Percentiles rank a stretch among this genome's conserved stretches.
Conservation (phyloP, 2,797 vertebrate genomes). For the Cirrhinus molitorella region DNA sequence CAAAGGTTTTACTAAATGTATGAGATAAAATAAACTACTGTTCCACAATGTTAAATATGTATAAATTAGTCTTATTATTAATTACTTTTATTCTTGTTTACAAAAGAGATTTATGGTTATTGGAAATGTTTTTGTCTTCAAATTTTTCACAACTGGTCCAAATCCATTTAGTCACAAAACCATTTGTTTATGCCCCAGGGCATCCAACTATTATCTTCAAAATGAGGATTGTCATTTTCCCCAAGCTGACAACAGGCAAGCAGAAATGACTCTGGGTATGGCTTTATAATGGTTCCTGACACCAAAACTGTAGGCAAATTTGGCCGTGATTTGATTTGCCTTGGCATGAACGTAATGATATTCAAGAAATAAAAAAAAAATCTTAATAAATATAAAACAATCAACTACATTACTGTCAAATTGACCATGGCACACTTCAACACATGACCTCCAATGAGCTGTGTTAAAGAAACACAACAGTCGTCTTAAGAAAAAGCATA, state of each 20-base stretch:
- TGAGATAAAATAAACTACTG: not conserved
- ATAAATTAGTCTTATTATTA: not conserved
- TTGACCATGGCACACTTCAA: slow-evolving; percentile 2
- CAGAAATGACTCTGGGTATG: slow-evolving; percentile 37
- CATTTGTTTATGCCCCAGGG: slow-evolving; percentile 52
- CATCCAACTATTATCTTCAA: slow-evolving; percentile 40
- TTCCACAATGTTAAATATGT: not conserved
- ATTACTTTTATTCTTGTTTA: slow-evolving; percentile 14
- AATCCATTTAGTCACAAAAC: slow-evolving; percentile 41
- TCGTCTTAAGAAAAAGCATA: not conserved
- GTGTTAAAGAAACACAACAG: not conserved
- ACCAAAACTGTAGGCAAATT: slow-evolving; percentile 33
- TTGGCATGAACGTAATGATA: slow-evolving; percentile 39
- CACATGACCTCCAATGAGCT: not conserved
- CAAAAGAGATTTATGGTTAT: slow-evolving; percentile 16
- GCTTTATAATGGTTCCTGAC: slow-evolving; percentile 33
- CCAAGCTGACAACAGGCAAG: slow-evolving; percentile 41
- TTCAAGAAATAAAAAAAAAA: slow-evolving; percentile 24
- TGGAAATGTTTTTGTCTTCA: slow-evolving; percentile 15
- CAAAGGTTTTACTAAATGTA: not conserved
- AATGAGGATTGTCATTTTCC: slow-evolving; percentile 45
- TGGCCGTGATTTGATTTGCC: slow-evolving; percentile 39
- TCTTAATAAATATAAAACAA: slow-evolving; percentile 16
- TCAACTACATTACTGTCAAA: not conserved
- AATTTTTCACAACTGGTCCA: slow-evolving; percentile 4